phyloP scores from a whole-genome alignment of 2,888 invertebrate genomes.

The Aporophyla nigra region DNA sequence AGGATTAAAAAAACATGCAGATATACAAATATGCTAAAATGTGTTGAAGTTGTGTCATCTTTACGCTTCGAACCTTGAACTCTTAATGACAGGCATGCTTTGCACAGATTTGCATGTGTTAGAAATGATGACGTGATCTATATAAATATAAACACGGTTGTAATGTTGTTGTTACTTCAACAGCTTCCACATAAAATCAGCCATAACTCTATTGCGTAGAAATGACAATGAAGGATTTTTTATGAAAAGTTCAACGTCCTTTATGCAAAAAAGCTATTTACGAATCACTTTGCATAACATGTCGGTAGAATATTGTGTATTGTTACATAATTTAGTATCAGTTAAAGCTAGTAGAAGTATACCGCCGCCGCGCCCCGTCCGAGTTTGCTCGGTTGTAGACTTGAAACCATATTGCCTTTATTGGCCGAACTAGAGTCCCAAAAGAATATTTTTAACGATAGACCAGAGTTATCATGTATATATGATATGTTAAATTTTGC shows the following conservation, averaged over 20 bases:
- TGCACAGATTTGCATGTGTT: slow-evolving; percentile 27
- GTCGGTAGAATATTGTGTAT: not conserved
- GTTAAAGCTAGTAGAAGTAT: not conserved
- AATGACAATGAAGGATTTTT: slow-evolving; percentile 44
- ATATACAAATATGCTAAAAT: slow-evolving; percentile 32
- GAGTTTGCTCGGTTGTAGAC: not conserved
- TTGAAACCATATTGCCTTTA: too few relatives aligned
- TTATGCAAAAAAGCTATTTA: slow-evolving; percentile 9
- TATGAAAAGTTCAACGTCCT: slow-evolving; percentile 37
- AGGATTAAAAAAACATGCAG: not conserved
- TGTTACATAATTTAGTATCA: slow-evolving; percentile 25
- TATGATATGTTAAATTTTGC: not conserved
- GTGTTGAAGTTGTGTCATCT: slow-evolving; percentile 37
- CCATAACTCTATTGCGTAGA: slow-evolving; percentile 57
- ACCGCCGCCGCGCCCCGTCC: not conserved
- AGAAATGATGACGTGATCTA: slow-evolving; percentile 39
- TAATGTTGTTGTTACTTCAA: not conserved
- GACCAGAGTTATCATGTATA: not conserved
- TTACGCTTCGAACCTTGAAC: slow-evolving; percentile 54
- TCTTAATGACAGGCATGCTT: slow-evolving; percentile 46
- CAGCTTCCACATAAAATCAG: slow-evolving; percentile 35
- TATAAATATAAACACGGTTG: slow-evolving; percentile 22
- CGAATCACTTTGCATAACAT: slow-evolving; percentile 11
- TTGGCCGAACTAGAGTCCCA: not conserved
- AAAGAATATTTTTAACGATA: not conserved